phyloP scores from a whole-genome alignment of 2,797 vertebrate species.

The Emydoidea blandingii region DNA sequence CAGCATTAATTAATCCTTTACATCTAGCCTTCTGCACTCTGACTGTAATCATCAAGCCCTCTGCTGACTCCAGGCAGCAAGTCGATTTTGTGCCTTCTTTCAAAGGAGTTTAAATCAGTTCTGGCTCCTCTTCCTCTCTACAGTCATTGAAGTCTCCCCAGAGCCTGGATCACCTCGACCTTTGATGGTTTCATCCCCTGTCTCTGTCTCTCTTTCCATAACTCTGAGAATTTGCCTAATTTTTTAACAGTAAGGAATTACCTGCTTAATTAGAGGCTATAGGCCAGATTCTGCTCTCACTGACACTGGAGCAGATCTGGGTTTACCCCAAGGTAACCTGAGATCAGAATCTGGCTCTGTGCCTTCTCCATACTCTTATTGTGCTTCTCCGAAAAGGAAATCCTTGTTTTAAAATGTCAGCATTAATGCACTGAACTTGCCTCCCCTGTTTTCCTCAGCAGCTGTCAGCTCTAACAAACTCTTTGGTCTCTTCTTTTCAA shows the following conservation, averaged over 20 bases:
- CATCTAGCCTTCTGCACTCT: background rate
- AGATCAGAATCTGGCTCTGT: background rate
- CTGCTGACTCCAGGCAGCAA: background rate
- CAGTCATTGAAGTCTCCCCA: background rate
- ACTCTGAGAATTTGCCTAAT: background rate
- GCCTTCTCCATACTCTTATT: background rate
- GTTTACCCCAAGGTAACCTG: background rate
- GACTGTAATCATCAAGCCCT: background rate
- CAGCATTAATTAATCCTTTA: accelerated
- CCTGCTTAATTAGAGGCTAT: background rate
- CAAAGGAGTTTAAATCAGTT: background rate
- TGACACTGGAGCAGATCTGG: background rate
- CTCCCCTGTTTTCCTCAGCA: conserved; percentile 60
- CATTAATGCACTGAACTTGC: conserved; percentile 56
- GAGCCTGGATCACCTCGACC: background rate
- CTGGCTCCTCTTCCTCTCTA: background rate
- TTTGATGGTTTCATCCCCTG: background rate
- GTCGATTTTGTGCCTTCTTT: background rate
- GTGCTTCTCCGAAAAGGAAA: background rate
- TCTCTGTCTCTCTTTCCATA: background rate
- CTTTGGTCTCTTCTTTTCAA: conserved; percentile 72
- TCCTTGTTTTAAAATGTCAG: conserved; percentile 16
- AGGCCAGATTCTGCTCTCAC: background rate
- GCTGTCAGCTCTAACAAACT: conserved; percentile 65
- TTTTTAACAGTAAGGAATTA: background rate